Conservation (phyloP, 2,113 vertebrate genomes). For the Thunnus maccoyii region DNA sequence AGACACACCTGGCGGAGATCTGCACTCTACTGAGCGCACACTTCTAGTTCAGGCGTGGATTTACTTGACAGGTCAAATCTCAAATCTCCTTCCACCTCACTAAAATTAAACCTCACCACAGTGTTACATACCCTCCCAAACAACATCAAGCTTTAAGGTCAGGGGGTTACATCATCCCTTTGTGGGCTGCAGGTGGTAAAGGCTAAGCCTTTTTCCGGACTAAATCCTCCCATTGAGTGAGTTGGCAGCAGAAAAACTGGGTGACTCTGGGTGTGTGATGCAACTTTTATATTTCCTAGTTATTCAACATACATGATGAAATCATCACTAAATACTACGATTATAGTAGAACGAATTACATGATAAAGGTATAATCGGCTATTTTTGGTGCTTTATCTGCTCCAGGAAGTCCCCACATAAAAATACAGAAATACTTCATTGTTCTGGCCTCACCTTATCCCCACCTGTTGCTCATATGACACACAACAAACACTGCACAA, state of each 20-base stretch:
- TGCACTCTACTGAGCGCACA: too few species aligned
- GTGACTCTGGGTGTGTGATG: constrained; percentile 9
- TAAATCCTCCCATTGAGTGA: constrained; percentile 48
- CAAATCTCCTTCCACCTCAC: too few species aligned
- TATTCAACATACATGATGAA: constrained; percentile 39
- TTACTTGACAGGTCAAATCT: not conserved
- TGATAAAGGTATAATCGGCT: not conserved
- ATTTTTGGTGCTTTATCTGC: too few species aligned
- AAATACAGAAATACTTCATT: too few species aligned
- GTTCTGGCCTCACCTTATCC: too few species aligned
- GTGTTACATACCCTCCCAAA: not conserved
- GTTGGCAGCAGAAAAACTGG: constrained; percentile 30
- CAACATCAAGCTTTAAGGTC: not conserved
- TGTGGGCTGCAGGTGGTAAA: not conserved
- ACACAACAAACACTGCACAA: too few species aligned
- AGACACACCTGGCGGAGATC: too few species aligned
- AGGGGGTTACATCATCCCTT: constrained; percentile 35
- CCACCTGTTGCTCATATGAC: too few species aligned
- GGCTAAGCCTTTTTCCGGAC: constrained; percentile 51
- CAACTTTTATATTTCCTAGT: constrained; percentile 38
- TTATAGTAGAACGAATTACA: not conserved
- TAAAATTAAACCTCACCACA: not conserved
- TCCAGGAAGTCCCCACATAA: too few species aligned
- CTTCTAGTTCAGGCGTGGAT: too few species aligned
- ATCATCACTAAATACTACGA: not conserved